Conservation (phyloP, 1,140 invertebrate species). For the Glossosoma conforme region DNA sequence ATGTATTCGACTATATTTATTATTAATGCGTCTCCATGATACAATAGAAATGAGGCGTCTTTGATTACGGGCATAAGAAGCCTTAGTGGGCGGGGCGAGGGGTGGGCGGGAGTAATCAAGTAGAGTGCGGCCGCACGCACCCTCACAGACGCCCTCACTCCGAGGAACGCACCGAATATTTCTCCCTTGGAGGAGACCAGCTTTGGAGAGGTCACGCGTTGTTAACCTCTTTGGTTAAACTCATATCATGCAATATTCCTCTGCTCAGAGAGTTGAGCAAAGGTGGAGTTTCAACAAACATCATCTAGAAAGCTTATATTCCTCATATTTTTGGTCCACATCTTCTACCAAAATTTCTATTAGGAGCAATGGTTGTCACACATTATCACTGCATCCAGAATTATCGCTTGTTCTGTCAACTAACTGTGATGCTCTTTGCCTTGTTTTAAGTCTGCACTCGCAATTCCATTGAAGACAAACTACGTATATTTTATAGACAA, state of each 20-base stretch:
- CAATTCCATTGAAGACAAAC: too few relatives aligned
- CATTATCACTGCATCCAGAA: too few relatives aligned
- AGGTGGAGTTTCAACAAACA: too few relatives aligned
- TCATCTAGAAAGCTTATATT: too few relatives aligned
- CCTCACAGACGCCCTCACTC: constrained; percentile 19
- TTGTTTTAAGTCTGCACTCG: too few relatives aligned
- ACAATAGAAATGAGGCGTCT: constrained; percentile 14
- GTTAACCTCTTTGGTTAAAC: not conserved
- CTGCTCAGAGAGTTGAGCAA: too few relatives aligned
- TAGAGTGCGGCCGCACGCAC: constrained; percentile 46
- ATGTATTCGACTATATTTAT: constrained; percentile 6
- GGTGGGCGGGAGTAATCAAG: constrained; percentile 46
- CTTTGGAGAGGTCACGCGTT: not conserved
- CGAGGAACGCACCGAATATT: constrained; percentile 38
- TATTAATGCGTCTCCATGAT: constrained; percentile 21
- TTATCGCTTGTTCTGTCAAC: too few relatives aligned
- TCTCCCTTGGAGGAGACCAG: constrained; percentile 20
- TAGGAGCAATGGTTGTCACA: too few relatives aligned
- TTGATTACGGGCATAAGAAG: constrained; percentile 29
- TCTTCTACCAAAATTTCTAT: too few relatives aligned
- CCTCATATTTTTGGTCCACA: too few relatives aligned
- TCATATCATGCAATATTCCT: not conserved
- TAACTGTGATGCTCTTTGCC: too few relatives aligned
- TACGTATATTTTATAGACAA: too few relatives aligned
- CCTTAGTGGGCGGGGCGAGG: constrained; percentile 27